Percentiles rank a stretch among this genome's conserved stretches.
Conservation (phyloP, 2,113 vertebrate species). For the Anguilla rostrata region DNA sequence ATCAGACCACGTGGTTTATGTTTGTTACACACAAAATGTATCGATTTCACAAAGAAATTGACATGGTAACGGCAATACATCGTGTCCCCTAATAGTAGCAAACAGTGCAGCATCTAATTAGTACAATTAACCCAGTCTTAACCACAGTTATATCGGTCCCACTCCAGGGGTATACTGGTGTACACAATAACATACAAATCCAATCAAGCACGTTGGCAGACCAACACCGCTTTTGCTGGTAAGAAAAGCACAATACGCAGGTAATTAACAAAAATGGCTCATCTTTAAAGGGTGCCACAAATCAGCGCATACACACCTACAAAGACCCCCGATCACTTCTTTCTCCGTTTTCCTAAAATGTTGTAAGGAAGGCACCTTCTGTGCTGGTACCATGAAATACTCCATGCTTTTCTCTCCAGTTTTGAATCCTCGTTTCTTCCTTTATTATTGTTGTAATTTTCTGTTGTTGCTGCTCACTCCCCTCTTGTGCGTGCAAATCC, state of each 20-base stretch:
- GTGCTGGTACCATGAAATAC: conserved; percentile 96
- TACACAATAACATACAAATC: conserved; percentile 69
- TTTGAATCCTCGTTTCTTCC: conserved; percentile 48
- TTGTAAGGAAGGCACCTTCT: conserved; percentile 93
- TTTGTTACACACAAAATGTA: conserved; percentile 81
- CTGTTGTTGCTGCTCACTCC: conserved; percentile 10
- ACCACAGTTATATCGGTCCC: conserved; percentile 30
- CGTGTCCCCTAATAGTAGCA: neutral
- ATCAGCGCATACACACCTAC: conserved; percentile 79
- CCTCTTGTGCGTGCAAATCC: conserved; percentile 22
- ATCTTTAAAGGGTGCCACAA: conserved; percentile 10
- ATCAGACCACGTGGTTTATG: conserved; percentile 88
- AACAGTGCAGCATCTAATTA: neutral
- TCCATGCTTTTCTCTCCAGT: conserved; percentile 84
- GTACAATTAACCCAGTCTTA: conserved; percentile 25
- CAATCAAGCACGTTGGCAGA: conserved; percentile 62
- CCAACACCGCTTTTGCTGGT: conserved; percentile 50
- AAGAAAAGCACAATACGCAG: conserved; percentile 31
- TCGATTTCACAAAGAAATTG: conserved; percentile 65
- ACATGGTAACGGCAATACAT: conserved; percentile 28
- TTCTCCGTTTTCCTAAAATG: conserved; percentile 98
- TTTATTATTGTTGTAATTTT: conserved; percentile 27
- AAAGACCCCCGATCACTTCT: conserved; percentile 94
- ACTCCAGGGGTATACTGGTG: conserved; percentile 52
- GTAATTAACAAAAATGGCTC: conserved; percentile 9